phyloP scores from a whole-genome alignment of 2,888 invertebrate genomes.

The Smittia aterrima region DNA sequence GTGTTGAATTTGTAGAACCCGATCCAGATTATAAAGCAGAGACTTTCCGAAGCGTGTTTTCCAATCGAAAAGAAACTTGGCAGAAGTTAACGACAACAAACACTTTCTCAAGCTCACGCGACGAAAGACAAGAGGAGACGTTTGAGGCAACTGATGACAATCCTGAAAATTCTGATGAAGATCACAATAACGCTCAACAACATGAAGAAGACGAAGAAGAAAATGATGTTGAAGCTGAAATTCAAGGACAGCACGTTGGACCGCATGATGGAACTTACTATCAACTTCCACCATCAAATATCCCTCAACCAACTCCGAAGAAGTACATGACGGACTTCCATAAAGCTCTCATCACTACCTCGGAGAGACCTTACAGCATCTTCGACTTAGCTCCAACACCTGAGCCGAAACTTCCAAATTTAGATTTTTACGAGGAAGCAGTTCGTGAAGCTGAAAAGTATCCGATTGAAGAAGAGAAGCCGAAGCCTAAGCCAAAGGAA shows the following conservation, averaged over 20 bases:
- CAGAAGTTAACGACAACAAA: constrained; percentile 14
- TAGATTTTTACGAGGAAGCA: constrained; percentile 21
- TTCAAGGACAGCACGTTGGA: constrained; percentile 9
- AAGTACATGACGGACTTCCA: constrained; percentile 68
- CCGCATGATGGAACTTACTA: constrained; percentile 36
- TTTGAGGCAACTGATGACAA: constrained; percentile 1
- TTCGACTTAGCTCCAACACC: constrained; percentile 14
- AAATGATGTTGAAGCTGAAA: constrained; percentile 42
- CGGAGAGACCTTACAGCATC: constrained; percentile 62
- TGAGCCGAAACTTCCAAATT: constrained; percentile 45
- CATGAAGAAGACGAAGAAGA: constrained; percentile 42
- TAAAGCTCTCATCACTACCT: constrained; percentile 69
- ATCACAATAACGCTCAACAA: constrained; percentile 42
- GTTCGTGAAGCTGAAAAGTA: background rate
- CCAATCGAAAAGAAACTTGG: constrained; percentile 37
- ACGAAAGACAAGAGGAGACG: background rate
- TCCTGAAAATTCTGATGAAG: background rate
- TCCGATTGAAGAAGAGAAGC: background rate
- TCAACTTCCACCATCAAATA: constrained; percentile 54
- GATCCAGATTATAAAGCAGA: constrained; percentile 36
- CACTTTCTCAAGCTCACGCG: constrained; percentile 44
- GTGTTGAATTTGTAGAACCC: constrained; percentile 53
- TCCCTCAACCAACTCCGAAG: constrained; percentile 61
- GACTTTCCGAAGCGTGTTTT: constrained; percentile 24
- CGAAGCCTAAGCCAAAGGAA: constrained; percentile 48